Percentiles rank a stretch among this genome's conserved stretches.
Conservation (phyloP, 2,797 vertebrate species). For the Brotula barbata region DNA sequence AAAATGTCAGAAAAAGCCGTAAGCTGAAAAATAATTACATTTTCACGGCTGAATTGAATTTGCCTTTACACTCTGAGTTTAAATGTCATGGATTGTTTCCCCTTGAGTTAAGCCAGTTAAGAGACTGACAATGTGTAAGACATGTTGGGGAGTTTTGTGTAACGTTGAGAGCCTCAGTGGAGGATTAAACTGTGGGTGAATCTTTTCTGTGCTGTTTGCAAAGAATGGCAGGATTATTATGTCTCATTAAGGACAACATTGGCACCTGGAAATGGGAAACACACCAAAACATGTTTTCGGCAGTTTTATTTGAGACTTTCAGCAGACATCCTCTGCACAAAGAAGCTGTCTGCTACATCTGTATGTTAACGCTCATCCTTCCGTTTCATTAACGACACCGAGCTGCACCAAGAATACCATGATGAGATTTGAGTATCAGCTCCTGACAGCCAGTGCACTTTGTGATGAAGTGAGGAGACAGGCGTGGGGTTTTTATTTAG, state of each 20-base stretch:
- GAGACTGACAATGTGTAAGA: neutral
- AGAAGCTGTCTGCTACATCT: neutral
- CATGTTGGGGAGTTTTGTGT: neutral
- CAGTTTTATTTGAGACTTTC: too few species aligned
- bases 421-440: conserved; percentile 6
- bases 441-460: conserved; percentile 6
- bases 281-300: neutral
- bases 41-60: too few species aligned
- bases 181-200: neutral
- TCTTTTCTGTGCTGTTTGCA: conserved; percentile 5
- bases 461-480: conserved; percentile 1
- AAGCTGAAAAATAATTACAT: too few species aligned
- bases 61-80: too few species aligned
- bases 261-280: conserved; percentile 1
- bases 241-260: conserved; percentile 10
- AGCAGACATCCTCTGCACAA: neutral
- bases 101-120: too few species aligned
- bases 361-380: conserved; percentile 4
- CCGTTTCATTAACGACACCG: conserved; percentile 2
- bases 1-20: too few species aligned
- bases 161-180: neutral
- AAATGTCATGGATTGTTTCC: too few species aligned
- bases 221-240: conserved; percentile 22
- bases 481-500: neutral
- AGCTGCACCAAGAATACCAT: neutral